Evolutionary conservation across 2,113 vertebrate genomes (phyloP).

Genomic region (Peromyscus polionotus): DNA sequence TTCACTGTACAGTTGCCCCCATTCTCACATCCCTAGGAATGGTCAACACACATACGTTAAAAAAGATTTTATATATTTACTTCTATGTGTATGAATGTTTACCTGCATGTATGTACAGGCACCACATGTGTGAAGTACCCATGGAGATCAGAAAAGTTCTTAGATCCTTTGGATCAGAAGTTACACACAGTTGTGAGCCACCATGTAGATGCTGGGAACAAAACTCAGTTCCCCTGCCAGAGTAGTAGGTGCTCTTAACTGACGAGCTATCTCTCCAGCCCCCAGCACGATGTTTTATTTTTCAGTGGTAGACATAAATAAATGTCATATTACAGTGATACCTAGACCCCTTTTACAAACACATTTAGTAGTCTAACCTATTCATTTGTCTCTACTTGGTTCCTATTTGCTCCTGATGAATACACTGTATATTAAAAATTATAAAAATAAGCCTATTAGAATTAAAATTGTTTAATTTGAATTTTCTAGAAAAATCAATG

Average conservation of each 20-base stretch:
- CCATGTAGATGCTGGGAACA: not conserved
- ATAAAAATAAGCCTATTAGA: constrained; percentile 29
- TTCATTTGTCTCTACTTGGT: not conserved
- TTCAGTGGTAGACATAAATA: not conserved
- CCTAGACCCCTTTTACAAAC: not conserved
- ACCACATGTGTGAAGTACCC: not conserved
- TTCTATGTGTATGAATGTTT: not conserved
- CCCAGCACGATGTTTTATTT: not conserved
- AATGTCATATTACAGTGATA: not conserved
- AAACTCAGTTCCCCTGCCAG: not conserved
- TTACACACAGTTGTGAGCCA: too few relatives aligned
- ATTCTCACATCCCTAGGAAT: not conserved
- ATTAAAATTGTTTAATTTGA: constrained; percentile 31
- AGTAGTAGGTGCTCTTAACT: not conserved
- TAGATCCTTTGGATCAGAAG: not conserved
- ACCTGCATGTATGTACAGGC: too few relatives aligned
- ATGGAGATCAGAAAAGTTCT: not conserved
- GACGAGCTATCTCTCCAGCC: not conserved
- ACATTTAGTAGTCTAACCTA: constrained; percentile 23
- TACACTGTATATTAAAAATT: not conserved
- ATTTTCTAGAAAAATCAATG: constrained; percentile 16
- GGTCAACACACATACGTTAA: not conserved
- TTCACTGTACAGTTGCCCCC: not conserved
- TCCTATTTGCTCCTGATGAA: not conserved
- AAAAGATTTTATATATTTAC: not conserved